Conservation (phyloP, 2,888 invertebrate species). For the Stenurella melanura region DNA sequence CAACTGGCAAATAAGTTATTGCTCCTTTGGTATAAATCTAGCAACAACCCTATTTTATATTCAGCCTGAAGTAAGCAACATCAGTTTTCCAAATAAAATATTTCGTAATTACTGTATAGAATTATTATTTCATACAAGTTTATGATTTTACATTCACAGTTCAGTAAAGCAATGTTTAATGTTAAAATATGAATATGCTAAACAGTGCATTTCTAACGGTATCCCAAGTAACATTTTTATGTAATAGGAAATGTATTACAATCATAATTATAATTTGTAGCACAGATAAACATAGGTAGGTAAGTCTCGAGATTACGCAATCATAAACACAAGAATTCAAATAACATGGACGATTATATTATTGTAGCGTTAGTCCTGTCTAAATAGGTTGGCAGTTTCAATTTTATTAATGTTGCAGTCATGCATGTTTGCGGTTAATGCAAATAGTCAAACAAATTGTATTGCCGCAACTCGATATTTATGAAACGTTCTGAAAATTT, state of each 20-base stretch:
- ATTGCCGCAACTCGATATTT: neutral
- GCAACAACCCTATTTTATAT: too few relatives aligned
- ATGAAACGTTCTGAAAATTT: slow-evolving; percentile 7
- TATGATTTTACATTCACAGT: too few relatives aligned
- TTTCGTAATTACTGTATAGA: too few relatives aligned
- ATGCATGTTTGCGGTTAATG: slow-evolving; percentile 8
- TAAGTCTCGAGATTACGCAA: slow-evolving; percentile 42
- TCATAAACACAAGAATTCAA: slow-evolving; percentile 47
- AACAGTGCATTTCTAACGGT: slow-evolving; percentile 44
- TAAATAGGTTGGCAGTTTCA: slow-evolving; percentile 24
- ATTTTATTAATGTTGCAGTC: slow-evolving; percentile 29
- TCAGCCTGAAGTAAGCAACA: too few relatives aligned
- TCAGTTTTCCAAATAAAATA: too few relatives aligned
- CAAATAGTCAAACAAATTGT: slow-evolving; percentile 13
- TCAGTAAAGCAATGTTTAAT: neutral
- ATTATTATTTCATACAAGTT: too few relatives aligned
- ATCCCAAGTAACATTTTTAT: slow-evolving; percentile 45
- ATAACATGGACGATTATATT: slow-evolving; percentile 40
- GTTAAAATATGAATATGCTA: slow-evolving; percentile 37
- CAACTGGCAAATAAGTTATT: too few relatives aligned
- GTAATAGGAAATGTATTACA: slow-evolving; percentile 44
- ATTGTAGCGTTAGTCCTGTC: slow-evolving; percentile 23
- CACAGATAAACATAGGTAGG: slow-evolving; percentile 42
- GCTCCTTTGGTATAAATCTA: too few relatives aligned
- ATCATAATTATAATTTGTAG: slow-evolving; percentile 42